Evolutionary conservation across 2,888 invertebrate genomes (phyloP), one percentile per base, ranked within the genome.

Genomic region (Incurvaria masculella): DNA sequence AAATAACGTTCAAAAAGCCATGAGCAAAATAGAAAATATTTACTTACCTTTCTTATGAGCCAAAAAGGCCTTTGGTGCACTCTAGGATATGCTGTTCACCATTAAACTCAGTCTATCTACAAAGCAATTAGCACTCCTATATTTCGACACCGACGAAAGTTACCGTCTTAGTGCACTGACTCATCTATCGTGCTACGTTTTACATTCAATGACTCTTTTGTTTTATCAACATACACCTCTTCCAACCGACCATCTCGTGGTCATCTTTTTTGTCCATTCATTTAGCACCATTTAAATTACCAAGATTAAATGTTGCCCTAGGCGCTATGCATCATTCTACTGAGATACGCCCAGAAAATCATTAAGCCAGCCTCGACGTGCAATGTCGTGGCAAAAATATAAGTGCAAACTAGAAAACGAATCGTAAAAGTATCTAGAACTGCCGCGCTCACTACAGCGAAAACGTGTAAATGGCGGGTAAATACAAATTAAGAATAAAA

Each of bases 401-500:
- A 23, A 23, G 5, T 23, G 23, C 23, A 23, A 4, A 23, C 23
- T 23, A 10, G 23, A 23, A 23, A 33, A 33, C n/a, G n/a, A n/a
- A n/a, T n/a, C n/a, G n/a, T n/a, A n/a, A n/a, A n/a, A n/a, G n/a
- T n/a, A n/a, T n/a, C n/a, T n/a, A n/a, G n/a, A n/a, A n/a, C n/a
- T n/a, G n/a, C 23, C 10, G 23, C 23, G 23, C 23, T 23, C n/a
- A 10, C 23, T 5, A 5, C 23, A 23, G 23, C 33, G 14, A 33
- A 33, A 33, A n/a, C 33, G 14, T 11, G 33, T 33, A 33, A 33
- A 33, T 33, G 33, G 33, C 33, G 33, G 33, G 33, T 33, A 33
- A 52, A 56, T 54, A 59, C 21, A 17, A 20, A 14, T 16, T 23
- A 17, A 19, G 26, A 45, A 33, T 42, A 26, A 16, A 50, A 42